Percentiles rank a stretch among this genome's conserved stretches.
phyloP scores from a whole-genome alignment of 2,113 vertebrate species.

The Peromyscus californicus region DNA sequence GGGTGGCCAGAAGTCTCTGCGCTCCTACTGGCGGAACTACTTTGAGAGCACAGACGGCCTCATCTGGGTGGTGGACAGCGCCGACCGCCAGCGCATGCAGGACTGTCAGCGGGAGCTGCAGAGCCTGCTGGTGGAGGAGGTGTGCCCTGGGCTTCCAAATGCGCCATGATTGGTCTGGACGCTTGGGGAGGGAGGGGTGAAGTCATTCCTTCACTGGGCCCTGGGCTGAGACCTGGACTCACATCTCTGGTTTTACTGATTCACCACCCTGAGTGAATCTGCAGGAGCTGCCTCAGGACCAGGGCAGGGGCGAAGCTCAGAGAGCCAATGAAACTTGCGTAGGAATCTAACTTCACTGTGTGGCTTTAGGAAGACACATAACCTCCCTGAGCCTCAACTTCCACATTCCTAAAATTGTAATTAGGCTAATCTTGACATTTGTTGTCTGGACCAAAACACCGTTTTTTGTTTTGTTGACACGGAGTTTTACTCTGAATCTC shows the following conservation, averaged over 20 bases:
- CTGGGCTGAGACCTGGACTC: background rate
- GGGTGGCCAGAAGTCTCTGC: conserved; percentile 95
- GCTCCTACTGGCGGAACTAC: conserved; percentile 97
- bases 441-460: background rate
- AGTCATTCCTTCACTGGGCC: background rate
- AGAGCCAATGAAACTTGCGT: background rate
- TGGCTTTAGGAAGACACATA: background rate
- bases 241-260: fast-evolving
- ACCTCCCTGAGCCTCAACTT: background rate
- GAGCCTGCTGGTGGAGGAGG: conserved; percentile 93
- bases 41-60: conserved; percentile 96
- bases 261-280: background rate
- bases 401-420: background rate
- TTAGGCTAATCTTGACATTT: background rate
- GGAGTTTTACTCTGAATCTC: background rate
- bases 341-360: background rate
- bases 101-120: conserved; percentile 92
- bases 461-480: background rate
- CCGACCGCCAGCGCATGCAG: conserved; percentile 92
- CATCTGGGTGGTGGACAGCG: conserved; percentile 97
- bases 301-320: background rate
- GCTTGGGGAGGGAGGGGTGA: too few species aligned
- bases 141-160: conserved; percentile 63
- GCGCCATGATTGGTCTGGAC: background rate
- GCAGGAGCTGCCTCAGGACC: background rate